A percentile compares a stretch with the other conserved stretches of the same genome.
phyloP scores from a whole-genome alignment of 2,888 invertebrate species.

The Matsumyia berberina region DNA sequence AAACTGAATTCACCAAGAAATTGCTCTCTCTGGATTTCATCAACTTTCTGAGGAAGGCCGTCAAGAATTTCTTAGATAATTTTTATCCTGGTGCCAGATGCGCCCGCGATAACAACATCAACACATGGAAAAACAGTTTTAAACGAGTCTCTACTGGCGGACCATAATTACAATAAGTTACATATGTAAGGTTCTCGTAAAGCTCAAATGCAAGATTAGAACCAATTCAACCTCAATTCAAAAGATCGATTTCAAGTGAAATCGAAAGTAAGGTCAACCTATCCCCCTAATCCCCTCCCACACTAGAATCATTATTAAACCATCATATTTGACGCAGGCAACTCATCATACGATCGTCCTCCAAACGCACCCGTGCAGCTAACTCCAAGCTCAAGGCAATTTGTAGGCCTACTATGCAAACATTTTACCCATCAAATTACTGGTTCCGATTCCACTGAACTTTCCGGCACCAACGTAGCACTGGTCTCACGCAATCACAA shows the following conservation, averaged over 20 bases:
- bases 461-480: neutral
- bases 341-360: too few relatives aligned
- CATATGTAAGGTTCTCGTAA: too few relatives aligned
- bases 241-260: neutral
- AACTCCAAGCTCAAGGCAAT: neutral
- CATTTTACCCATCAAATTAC: neutral
- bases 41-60: slow-evolving; percentile 83
- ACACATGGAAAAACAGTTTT: slow-evolving; percentile 84
- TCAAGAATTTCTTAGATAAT: slow-evolving; percentile 83
- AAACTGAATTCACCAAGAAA: slow-evolving; percentile 82
- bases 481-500: slow-evolving; percentile 31
- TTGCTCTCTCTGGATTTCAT: slow-evolving; percentile 83
- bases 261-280: too few relatives aligned
- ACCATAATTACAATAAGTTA: too few relatives aligned
- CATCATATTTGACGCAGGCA: too few relatives aligned
- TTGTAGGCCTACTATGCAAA: slow-evolving; percentile 11
- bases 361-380: too few relatives aligned
- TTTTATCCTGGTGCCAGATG: slow-evolving; percentile 84
- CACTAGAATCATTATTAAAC: too few relatives aligned
- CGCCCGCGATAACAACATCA: slow-evolving; percentile 84
- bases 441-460: neutral
- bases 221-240: too few relatives aligned
- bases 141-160: too few relatives aligned
- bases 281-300: too few relatives aligned
- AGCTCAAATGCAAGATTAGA: too few relatives aligned